Conservation (phyloP, 2,113 vertebrate genomes). For the Dicaeum eximium region DNA sequence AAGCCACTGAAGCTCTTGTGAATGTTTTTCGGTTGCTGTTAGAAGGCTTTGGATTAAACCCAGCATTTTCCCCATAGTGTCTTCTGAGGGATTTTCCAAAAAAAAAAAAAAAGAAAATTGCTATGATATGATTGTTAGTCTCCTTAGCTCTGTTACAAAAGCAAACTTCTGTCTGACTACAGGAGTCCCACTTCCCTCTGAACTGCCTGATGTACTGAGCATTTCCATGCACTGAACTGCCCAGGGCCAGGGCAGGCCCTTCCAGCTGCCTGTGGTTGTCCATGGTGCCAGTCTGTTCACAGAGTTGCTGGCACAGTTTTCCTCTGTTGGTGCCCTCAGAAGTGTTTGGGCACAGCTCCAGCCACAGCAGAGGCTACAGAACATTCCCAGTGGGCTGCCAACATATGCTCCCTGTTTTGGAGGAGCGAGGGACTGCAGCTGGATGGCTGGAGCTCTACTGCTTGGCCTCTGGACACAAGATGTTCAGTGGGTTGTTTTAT, state of each 20-base stretch:
- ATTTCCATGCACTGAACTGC: background rate
- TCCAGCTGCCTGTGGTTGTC: background rate
- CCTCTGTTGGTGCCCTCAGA: background rate
- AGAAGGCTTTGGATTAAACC: background rate
- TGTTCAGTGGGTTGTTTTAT: background rate
- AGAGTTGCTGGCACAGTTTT: background rate
- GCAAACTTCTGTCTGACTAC: background rate
- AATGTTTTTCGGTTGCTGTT: background rate
- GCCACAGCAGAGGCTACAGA: background rate
- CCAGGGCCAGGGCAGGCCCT: background rate
- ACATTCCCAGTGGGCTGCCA: background rate
- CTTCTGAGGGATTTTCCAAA: background rate
- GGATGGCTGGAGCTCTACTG: background rate
- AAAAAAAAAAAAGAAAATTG: background rate
- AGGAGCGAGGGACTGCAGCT: background rate
- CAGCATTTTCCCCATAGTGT: accelerated
- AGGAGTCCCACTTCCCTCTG: background rate
- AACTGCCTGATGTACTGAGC: background rate
- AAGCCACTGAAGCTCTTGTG: background rate
- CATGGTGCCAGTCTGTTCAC: background rate
- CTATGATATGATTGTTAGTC: background rate
- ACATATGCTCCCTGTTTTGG: background rate
- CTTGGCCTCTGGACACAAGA: background rate
- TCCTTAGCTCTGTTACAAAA: background rate
- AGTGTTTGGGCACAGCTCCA: background rate